A percentile compares a stretch with the other conserved stretches of the same genome.
Conservation (phyloP, 2,113 vertebrate species). For the Sclerurus mexicanus region DNA sequence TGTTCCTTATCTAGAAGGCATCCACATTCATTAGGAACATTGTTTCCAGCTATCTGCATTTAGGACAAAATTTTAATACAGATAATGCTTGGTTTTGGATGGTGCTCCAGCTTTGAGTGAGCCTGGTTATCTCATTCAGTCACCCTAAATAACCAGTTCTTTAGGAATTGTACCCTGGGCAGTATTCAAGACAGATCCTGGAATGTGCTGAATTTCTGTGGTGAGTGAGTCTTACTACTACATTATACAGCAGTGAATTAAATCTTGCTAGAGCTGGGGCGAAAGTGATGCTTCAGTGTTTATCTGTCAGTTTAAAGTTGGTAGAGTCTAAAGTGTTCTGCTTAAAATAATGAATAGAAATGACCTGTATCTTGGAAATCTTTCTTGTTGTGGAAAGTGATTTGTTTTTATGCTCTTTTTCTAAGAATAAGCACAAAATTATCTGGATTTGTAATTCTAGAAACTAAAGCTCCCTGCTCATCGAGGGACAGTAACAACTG, state of each 20-base stretch:
- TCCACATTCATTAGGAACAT: not conserved
- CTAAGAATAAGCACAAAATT: conserved; percentile 4
- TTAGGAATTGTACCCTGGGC: not conserved
- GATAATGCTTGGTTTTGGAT: not conserved
- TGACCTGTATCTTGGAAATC: not conserved
- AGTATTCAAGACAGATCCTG: not conserved
- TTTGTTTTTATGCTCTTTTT: not conserved
- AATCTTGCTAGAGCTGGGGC: not conserved
- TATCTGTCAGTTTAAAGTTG: not conserved
- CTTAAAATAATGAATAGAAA: not conserved
- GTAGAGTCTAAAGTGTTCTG: not conserved
- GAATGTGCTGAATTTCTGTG: not conserved
- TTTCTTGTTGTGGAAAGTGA: not conserved
- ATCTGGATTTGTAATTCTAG: conserved; percentile 11
- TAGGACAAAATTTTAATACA: not conserved
- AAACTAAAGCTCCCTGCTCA: not conserved
- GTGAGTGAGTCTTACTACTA: not conserved
- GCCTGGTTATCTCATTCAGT: not conserved
- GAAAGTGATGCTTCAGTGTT: not conserved
- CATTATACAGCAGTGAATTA: not conserved
- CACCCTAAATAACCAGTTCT: not conserved
- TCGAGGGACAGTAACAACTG: conserved; percentile 24
- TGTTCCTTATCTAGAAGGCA: not conserved
- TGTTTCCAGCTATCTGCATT: not conserved
- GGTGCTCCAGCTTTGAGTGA: not conserved